Percentiles rank a stretch among this genome's conserved stretches.
Conservation (phyloP, 2,113 vertebrate genomes). For the Hipposideros armiger region DNA sequence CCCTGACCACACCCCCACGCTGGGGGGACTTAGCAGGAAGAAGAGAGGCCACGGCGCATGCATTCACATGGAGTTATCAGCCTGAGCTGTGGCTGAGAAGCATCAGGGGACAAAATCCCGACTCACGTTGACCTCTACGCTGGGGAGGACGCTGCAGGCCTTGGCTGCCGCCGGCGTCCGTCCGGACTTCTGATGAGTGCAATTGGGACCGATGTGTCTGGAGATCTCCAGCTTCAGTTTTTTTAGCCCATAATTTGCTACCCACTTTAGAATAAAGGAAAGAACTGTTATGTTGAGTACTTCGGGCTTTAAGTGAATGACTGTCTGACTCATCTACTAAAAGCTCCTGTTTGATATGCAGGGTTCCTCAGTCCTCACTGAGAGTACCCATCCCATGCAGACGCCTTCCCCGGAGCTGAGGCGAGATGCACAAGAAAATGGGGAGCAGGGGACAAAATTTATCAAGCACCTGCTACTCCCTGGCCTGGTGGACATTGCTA, state of each 20-base stretch:
- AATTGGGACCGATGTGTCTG: conserved; percentile 86
- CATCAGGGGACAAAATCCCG: neutral
- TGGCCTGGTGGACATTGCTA: neutral
- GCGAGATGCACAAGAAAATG: neutral
- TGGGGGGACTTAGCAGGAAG: neutral
- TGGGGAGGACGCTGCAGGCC: conserved; percentile 89
- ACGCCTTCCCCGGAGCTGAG: neutral
- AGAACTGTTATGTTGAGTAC: neutral
- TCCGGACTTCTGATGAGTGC: conserved; percentile 84
- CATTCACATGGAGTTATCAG: neutral
- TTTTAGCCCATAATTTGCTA: conserved; percentile 88
- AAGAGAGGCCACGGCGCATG: neutral
- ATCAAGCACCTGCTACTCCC: neutral
- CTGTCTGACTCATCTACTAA: neutral
- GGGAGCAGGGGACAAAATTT: neutral
- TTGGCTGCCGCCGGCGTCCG: conserved; percentile 84
- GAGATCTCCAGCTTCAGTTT: conserved; percentile 90
- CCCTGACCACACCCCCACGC: neutral
- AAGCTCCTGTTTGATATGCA: neutral
- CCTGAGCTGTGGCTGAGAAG: neutral
- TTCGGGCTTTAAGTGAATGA: neutral
- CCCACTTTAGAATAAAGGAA: conserved; percentile 88
- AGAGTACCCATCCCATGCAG: neutral
- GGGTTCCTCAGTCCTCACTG: neutral
- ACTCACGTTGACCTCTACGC: conserved; percentile 89